Conservation (phyloP, 2,888 invertebrate species). For the Chaetogeoica ovagalla region DNA sequence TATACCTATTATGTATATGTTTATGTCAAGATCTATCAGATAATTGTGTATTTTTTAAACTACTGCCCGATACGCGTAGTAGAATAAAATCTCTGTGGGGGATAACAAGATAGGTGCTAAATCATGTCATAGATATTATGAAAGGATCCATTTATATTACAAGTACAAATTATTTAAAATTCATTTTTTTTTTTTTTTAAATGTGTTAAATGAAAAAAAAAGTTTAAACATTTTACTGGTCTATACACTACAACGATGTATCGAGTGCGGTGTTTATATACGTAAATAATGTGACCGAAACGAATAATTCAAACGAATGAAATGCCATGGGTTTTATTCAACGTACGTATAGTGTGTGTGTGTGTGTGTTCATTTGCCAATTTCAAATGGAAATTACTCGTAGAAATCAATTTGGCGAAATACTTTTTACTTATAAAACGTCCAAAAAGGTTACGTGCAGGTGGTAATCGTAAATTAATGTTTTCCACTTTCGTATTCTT, state of each 20-base stretch:
- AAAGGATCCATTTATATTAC: neutral
- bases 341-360: neutral
- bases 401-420: neutral
- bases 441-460: neutral
- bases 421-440: neutral
- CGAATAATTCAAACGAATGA: neutral
- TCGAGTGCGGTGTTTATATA: neutral
- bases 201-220: neutral
- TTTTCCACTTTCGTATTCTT: conserved; percentile 5
- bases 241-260: neutral
- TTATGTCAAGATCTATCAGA: conserved; percentile 36
- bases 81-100: conserved; percentile 18
- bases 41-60: conserved; percentile 4
- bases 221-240: neutral
- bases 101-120: conserved; percentile 11
- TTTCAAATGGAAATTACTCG: neutral
- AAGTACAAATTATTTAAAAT: conserved; percentile 17
- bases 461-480: conserved; percentile 1
- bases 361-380: neutral
- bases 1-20: conserved; percentile 1
- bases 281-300: neutral
- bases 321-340: neutral
- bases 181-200: neutral
- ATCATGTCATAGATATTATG: conserved; percentile 14
- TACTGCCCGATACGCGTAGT: neutral